These are phyloP conservation scores for Octodon degus DNA, from an alignment of 2,113 vertebrate genomes.

Conservation along the genomic window DNA sequence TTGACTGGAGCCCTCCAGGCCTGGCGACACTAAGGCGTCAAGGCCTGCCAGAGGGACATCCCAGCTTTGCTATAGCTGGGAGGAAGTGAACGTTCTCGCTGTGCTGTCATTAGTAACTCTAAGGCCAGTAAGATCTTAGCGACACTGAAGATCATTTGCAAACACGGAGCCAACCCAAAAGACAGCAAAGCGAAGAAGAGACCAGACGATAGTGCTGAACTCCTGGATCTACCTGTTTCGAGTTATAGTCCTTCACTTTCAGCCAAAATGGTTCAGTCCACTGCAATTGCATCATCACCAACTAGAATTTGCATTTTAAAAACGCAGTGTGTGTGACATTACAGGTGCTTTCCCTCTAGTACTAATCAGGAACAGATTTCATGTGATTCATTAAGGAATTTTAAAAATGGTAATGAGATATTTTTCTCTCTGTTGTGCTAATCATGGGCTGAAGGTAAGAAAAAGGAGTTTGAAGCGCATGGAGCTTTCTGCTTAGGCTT, in stretches of 20 bases:
- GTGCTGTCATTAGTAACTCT: not conserved
- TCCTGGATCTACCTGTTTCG: not conserved
- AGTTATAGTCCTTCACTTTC: not conserved
- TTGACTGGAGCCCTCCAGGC: not conserved
- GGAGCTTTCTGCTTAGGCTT: slow-evolving; percentile 37
- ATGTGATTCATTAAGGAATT: not conserved
- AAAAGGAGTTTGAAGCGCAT: not conserved
- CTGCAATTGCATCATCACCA: not conserved
- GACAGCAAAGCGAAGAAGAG: not conserved
- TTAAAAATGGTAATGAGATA: not conserved
- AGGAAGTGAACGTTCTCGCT: not conserved
- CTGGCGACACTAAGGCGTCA: not conserved
- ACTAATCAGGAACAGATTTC: not conserved
- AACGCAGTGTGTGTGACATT: not conserved
- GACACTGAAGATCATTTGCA: not conserved
- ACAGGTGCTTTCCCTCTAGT: not conserved
- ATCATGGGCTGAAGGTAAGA: not conserved
- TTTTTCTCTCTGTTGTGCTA: not conserved
- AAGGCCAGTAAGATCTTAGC: not conserved
- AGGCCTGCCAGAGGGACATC: not conserved
- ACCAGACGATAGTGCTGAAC: not conserved
- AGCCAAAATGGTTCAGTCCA: not conserved
- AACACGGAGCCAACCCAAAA: slow-evolving; percentile 31
- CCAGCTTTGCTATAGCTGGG: not conserved
- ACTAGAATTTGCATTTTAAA: slow-evolving; percentile 4